Evolutionary conservation across 2,797 vertebrate genomes (phyloP), one percentile per base, ranked within the genome.

Genomic region (Pyrocephalus nanus): DNA sequence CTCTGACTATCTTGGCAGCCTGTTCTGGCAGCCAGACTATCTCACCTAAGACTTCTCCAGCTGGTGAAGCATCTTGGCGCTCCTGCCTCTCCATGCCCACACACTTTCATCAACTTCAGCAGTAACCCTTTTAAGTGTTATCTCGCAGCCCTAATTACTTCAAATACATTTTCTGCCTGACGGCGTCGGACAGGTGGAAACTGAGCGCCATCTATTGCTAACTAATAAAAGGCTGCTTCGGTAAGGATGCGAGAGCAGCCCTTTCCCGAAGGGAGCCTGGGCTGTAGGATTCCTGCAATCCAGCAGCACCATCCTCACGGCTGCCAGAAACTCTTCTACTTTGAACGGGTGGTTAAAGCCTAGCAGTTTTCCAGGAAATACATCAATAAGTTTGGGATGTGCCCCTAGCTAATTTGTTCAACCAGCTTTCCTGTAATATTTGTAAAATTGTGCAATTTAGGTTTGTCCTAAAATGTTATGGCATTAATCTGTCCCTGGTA

Each of bases 171-270:
- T 92, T 54, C 93, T 88, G 77, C 66, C 70, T 89, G 93, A 77
- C 32, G n/a, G 64, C 15, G 6, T n/a, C 10, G 57, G 92, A 97
- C 97, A 91, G 58, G 58, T 96, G 97, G 97, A 89, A 95, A 92
- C 92, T 94, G 95, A 97, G 98, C 97, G 96, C 98, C 98, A 98
- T 97, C 98, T 98, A 97, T 97, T 97, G 98, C 95, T 94, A 67
- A 29, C 88, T 90, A 91, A 79, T 82, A 71, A 96, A 95, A 97
- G 83, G 71, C 60, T 65, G 54, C 7, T 42, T 58, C 12, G 53
- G 23, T 26, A 47, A 55, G 50, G 60, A 74, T 2, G 47, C 8
- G 3, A 42, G 54, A 42, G 19, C n/a, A 30, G 27, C 36, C 4
- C n/a, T 67, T 38, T 65, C 48, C 21, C 2, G 0, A 12, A 8